phyloP scores from a whole-genome alignment of 1,140 invertebrate species.

The Drosophila teissieri region DNA sequence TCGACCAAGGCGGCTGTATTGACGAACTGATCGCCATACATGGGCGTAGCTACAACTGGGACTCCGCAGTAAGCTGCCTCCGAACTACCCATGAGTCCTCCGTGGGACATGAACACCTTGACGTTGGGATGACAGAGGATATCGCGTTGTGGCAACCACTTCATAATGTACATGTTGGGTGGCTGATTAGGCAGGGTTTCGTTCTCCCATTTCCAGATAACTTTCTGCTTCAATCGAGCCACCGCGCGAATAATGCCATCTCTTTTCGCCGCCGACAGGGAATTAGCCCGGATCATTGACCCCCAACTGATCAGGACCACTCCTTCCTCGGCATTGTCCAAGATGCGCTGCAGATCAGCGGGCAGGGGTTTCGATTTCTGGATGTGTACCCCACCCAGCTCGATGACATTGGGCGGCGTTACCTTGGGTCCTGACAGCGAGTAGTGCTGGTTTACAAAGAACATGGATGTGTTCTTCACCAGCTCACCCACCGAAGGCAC shows the following conservation, averaged over 20 bases:
- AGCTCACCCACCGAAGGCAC: slow-evolving; percentile 87
- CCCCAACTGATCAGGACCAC: slow-evolving; percentile 91
- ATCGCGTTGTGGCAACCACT: slow-evolving; percentile 90
- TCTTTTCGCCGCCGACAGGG: slow-evolving; percentile 86
- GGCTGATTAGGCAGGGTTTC: slow-evolving; percentile 86
- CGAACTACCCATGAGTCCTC: slow-evolving; percentile 89
- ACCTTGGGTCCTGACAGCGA: slow-evolving; percentile 86
- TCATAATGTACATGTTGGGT: slow-evolving; percentile 87
- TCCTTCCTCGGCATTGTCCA: slow-evolving; percentile 89
- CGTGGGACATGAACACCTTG: slow-evolving; percentile 90
- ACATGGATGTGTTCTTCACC: slow-evolving; percentile 86
- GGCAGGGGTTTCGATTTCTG: slow-evolving; percentile 86
- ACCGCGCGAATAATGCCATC: slow-evolving; percentile 87
- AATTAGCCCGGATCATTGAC: slow-evolving; percentile 87
- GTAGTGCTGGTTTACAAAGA: slow-evolving; percentile 89
- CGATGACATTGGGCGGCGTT: slow-evolving; percentile 87
- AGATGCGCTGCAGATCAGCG: slow-evolving; percentile 87
- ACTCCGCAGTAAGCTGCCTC: slow-evolving; percentile 91
- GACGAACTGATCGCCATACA: slow-evolving; percentile 89
- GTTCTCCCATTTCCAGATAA: slow-evolving; percentile 91
- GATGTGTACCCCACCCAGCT: slow-evolving; percentile 89
- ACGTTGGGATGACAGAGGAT: slow-evolving; percentile 90
- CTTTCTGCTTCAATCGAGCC: slow-evolving; percentile 86
- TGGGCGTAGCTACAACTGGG: slow-evolving; percentile 90
- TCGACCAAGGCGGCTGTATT: slow-evolving; percentile 87